Evolutionary conservation across 2,113 vertebrate genomes (phyloP), one percentile per base, ranked within the genome.

Genomic region (Epinephelus fuscoguttatus): DNA sequence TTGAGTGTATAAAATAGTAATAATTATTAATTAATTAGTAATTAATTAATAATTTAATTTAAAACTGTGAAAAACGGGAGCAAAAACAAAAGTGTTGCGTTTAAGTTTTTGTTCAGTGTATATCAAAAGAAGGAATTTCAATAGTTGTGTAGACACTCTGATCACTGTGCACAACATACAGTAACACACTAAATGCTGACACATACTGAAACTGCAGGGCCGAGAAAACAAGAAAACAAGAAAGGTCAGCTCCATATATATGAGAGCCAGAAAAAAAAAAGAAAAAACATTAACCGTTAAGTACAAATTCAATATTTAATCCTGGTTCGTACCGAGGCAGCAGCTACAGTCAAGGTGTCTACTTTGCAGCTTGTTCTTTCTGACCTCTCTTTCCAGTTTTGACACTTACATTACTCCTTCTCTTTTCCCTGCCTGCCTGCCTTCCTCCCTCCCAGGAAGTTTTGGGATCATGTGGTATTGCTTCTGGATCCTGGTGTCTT

Each of bases 401-500:
- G 23, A 30, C 17, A 37, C 25, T 21, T 5, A 45, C 7, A 50
- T 45, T 27, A 4, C 21, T 50, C 1, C 45, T 57, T 25, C 57
- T 80, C 18, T 19, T 2, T 37, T 25, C 6, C 49, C 27, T 25
- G 50, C 66, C 25, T 10, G 4, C 14, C 60, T 30, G 30, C 15
- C 18, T 5, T 19, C 12, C 23, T 27, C 50, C 42, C 47, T 40
- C 42, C 4, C 89, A 98, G 98, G 98, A 90, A 97, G 86, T 73
- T 99, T 99, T 94, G 98, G 98, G 66, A 89, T 99, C 87, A 92
- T 97, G 84, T 99, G 98, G 98, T 99, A 99, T 81, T 95, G 98
- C 93, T 99, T 99, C 94, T 99, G 98, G 98, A 94, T 98, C 92
- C 94, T 99, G 95, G 97, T 99, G 91, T 98, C 98, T 6, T 99